Evolutionary conservation across 1,140 invertebrate genomes (phyloP).

Genomic region (Panonychus citri): DNA sequence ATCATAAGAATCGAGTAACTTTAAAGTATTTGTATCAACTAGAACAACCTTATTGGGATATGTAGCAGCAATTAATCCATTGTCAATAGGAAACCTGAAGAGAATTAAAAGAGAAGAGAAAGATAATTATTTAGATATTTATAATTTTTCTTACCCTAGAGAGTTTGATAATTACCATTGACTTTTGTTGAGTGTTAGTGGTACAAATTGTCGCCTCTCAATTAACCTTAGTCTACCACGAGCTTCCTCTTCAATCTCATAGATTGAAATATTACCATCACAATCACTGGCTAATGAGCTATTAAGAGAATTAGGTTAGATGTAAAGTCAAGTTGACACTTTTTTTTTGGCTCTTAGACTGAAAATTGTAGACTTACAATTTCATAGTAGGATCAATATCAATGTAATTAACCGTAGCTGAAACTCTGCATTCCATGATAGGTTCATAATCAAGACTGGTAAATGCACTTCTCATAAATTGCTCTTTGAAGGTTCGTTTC

Average conservation of each 20-base stretch:
- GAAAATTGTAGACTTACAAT: not conserved
- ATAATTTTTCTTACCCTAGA: too few relatives aligned
- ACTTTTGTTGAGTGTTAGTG: not conserved
- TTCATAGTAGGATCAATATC: not conserved
- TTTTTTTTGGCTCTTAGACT: not conserved
- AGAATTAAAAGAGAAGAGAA: not conserved
- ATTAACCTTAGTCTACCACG: not conserved
- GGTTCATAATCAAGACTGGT: not conserved
- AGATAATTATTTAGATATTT: not conserved
- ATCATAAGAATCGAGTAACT: not conserved
- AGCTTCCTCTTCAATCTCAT: not conserved
- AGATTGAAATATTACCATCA: not conserved
- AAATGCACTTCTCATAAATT: too few relatives aligned
- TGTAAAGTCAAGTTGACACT: too few relatives aligned
- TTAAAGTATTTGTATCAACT: slow-evolving; percentile 1
- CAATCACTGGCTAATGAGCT: not conserved
- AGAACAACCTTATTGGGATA: not conserved
- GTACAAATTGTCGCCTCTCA: not conserved
- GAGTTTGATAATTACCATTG: not conserved
- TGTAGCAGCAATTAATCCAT: not conserved
- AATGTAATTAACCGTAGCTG: not conserved
- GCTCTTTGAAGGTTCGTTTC: too few relatives aligned
- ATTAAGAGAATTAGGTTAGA: not conserved
- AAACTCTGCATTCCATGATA: not conserved
- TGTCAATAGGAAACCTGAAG: slow-evolving; percentile 4